Percentiles rank a stretch among this genome's conserved stretches.
phyloP scores from a whole-genome alignment of 2,113 vertebrate species.

The Bubo scandiacus region DNA sequence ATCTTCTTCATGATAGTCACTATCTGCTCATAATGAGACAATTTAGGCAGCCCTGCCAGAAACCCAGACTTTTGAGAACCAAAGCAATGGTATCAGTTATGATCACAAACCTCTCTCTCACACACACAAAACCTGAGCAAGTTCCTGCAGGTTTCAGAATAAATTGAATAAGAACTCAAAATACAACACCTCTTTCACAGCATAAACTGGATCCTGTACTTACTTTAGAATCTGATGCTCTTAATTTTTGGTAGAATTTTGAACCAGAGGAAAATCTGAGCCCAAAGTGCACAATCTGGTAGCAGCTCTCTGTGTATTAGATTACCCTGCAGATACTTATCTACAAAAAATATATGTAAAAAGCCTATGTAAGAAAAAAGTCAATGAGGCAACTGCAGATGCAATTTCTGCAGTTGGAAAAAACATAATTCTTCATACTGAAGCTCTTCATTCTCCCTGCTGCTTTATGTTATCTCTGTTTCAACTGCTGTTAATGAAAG shows the following conservation, averaged over 20 bases:
- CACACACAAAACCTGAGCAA: background rate
- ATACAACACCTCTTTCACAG: background rate
- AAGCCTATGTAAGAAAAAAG: background rate
- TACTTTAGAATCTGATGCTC: background rate
- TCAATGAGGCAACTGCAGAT: background rate
- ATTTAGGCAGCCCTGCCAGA: background rate
- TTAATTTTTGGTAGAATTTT: background rate
- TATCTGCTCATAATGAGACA: background rate
- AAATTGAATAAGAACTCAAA: background rate
- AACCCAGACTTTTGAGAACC: background rate
- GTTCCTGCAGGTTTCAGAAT: background rate
- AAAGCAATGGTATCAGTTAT: background rate
- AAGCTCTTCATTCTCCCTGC: constrained; percentile 20
- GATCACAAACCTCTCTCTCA: background rate
- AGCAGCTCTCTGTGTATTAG: background rate
- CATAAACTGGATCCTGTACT: background rate
- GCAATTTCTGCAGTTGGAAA: background rate
- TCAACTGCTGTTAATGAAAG: constrained; percentile 55
- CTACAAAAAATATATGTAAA: constrained; percentile 7
- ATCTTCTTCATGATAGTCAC: background rate
- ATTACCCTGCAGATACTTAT: background rate
- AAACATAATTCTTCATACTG: background rate
- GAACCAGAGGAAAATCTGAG: background rate
- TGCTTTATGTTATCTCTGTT: constrained; percentile 36
- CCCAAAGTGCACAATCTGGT: background rate